Conservation (phyloP, 2,113 vertebrate genomes). For the Trachemys scripta region DNA sequence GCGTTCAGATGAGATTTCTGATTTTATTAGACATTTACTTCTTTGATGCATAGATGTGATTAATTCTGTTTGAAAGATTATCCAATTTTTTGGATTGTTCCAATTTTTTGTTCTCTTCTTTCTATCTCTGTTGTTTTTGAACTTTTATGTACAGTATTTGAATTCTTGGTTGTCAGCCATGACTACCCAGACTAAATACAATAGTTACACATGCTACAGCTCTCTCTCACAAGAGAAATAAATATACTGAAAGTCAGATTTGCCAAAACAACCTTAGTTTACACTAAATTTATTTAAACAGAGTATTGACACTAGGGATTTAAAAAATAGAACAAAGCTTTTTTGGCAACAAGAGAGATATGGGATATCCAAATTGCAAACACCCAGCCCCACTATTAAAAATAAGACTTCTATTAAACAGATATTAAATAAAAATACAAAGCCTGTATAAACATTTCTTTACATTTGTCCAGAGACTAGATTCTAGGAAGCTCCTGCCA, state of each 20-base stretch:
- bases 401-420: conserved; percentile 32
- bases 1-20: background rate
- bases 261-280: conserved; percentile 47
- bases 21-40: background rate
- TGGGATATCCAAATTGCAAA: conserved; percentile 46
- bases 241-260: background rate
- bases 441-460: background rate
- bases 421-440: conserved; percentile 14
- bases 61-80: no score
- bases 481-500: conserved; percentile 9
- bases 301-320: conserved; percentile 52
- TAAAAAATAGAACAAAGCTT: conserved; percentile 38
- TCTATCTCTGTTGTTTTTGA: background rate
- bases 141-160: background rate
- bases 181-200: conserved; percentile 59
- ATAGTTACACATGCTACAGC: conserved; percentile 11
- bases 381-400: conserved; percentile 33
- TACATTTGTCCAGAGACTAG: conserved; percentile 14
- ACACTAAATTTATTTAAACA: conserved; percentile 59
- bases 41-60: background rate
- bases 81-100: background rate
- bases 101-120: background rate
- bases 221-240: conserved; percentile 60
- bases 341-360: conserved; percentile 1
- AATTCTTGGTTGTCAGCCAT: conserved; percentile 12